Evolutionary conservation across 2,888 invertebrate genomes (phyloP).

Genomic region (Helobdella robusta): DNA sequence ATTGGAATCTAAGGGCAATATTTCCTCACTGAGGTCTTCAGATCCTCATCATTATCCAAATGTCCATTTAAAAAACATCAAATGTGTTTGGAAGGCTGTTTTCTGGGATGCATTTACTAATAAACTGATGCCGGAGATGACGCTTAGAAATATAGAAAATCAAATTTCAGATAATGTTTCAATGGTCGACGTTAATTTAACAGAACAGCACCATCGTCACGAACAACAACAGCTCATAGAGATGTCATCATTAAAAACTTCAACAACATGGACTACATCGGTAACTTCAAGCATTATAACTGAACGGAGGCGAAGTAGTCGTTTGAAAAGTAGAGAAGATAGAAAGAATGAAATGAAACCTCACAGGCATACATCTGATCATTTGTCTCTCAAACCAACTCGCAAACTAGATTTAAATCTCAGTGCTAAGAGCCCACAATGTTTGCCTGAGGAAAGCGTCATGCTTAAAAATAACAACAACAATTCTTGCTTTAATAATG

Average conservation of each 20-base stretch:
- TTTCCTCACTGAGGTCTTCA: too few relatives aligned
- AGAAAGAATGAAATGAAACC: conserved; percentile 13
- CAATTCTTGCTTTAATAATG: not conserved
- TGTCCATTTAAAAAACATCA: not conserved
- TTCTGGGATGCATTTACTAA: not conserved
- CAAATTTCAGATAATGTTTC: too few relatives aligned
- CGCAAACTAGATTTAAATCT: conserved; percentile 1
- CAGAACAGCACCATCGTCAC: too few relatives aligned
- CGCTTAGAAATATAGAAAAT: too few relatives aligned
- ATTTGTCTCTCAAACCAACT: not conserved
- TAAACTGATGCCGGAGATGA: too few relatives aligned
- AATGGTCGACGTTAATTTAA: too few relatives aligned
- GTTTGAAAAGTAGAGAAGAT: conserved; percentile 26
- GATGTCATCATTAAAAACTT: too few relatives aligned
- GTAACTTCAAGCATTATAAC: not conserved
- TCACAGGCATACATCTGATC: not conserved
- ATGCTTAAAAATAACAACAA: not conserved
- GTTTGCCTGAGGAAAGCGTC: too few relatives aligned
- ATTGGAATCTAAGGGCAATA: not conserved
- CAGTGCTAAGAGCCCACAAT: not conserved
- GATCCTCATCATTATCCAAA: too few relatives aligned
- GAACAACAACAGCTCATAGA: too few relatives aligned
- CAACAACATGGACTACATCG: too few relatives aligned
- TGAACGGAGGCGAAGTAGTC: conserved; percentile 25
- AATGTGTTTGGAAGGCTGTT: conserved; percentile 9